These are phyloP conservation scores for Samia ricini DNA, from an alignment of 1,140 invertebrate species.

Conservation along the genomic window DNA sequence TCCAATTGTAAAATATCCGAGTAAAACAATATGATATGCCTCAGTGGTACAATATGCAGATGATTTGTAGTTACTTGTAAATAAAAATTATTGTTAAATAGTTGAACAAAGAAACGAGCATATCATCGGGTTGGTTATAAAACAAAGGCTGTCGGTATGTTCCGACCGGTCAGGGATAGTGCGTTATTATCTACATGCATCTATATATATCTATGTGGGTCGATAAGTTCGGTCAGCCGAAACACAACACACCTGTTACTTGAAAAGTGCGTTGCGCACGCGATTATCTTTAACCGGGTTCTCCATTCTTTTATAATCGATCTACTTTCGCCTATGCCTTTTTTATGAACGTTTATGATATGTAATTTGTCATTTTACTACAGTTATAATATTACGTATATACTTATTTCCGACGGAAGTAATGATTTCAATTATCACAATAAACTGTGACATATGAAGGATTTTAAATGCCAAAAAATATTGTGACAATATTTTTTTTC, in stretches of 20 bases:
- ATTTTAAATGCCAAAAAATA: no score
- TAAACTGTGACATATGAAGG: no score
- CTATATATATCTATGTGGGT: background rate
- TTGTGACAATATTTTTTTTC: no score
- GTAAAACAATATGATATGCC: no score
- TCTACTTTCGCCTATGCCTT: background rate
- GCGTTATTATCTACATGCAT: background rate
- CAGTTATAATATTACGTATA: no score
- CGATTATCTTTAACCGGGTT: background rate
- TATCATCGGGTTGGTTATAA: background rate
- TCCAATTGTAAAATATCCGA: no score
- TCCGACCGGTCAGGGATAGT: background rate
- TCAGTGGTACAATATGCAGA: no score
- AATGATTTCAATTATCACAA: no score
- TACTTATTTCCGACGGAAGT: no score
- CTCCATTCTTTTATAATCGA: conserved; percentile 7
- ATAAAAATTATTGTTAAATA: no score
- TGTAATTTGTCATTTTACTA: background rate
- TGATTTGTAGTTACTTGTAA: no score
- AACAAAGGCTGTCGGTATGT: background rate
- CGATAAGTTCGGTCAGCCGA: background rate
- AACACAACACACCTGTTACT: background rate
- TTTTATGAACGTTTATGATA: background rate
- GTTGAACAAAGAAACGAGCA: background rate
- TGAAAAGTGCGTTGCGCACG: background rate